Percentiles rank a stretch among this genome's conserved stretches.
Evolutionary conservation across 1,140 invertebrate species (phyloP).

Genomic region (Araneus ventricosus): DNA sequence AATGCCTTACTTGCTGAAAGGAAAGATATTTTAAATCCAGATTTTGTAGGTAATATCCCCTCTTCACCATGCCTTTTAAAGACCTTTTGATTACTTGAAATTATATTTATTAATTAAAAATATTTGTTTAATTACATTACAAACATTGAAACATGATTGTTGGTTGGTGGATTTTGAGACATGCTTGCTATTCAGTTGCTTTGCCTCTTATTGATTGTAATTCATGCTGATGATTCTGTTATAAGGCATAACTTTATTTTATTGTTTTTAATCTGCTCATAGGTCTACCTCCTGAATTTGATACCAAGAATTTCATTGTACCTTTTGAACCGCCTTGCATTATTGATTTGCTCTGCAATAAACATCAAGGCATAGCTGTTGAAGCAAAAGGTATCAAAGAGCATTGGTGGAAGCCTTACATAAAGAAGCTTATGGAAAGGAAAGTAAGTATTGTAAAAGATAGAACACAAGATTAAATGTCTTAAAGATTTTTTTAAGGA

Average conservation of each 20-base stretch:
- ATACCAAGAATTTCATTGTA: constrained; percentile 84
- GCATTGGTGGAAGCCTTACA: constrained; percentile 90
- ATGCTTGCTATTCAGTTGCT: too few species aligned
- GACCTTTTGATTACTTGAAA: too few species aligned
- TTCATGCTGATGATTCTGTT: too few species aligned
- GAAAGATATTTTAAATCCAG: constrained; percentile 91
- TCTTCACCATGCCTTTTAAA: too few species aligned
- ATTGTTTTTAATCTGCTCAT: constrained; percentile 74
- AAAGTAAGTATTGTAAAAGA: constrained; percentile 81
- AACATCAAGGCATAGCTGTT: constrained; percentile 88
- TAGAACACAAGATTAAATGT: too few species aligned
- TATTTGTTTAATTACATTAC: too few species aligned
- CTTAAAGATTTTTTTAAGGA: too few species aligned
- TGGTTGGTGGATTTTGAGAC: too few species aligned
- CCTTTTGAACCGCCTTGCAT: constrained; percentile 89
- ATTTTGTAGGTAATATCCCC: constrained; percentile 86
- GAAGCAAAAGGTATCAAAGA: constrained; percentile 95
- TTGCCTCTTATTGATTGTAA: too few species aligned
- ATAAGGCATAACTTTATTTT: background rate
- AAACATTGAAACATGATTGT: too few species aligned
- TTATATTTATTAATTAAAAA: too few species aligned
- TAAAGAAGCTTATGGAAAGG: constrained; percentile 90
- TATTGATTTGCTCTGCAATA: constrained; percentile 90
- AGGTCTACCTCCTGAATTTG: constrained; percentile 88
- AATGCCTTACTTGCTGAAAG: constrained; percentile 91